Evolutionary conservation across 2,113 vertebrate genomes (phyloP).

Genomic region (Eptesicus fuscus): DNA sequence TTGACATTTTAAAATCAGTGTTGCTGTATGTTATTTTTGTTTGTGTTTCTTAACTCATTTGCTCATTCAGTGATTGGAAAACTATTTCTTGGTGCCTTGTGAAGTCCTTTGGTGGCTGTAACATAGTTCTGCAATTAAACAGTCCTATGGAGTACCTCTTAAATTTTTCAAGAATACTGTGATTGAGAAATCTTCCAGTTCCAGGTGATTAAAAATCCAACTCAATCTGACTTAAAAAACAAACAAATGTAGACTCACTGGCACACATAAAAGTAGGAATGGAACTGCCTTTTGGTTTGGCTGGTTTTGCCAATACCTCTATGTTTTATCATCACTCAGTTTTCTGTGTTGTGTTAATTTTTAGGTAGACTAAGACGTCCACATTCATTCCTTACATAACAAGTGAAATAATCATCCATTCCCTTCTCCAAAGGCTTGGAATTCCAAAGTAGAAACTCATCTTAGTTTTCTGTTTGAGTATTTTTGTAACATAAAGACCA

Average conservation of each 20-base stretch:
- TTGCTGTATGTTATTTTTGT: not conserved
- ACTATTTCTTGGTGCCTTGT: not conserved
- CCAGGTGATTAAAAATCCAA: not conserved
- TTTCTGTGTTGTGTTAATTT: not conserved
- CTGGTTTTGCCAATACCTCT: not conserved
- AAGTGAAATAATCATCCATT: not conserved
- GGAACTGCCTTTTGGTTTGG: not conserved
- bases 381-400: not conserved
- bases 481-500: not conserved
- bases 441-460: not conserved
- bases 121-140: not conserved
- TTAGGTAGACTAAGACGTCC: not conserved
- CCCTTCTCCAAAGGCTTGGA: not conserved
- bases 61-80: not conserved
- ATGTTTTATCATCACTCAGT: not conserved
- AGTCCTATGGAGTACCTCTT: not conserved
- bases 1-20: not conserved
- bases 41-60: not conserved
- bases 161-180: not conserved
- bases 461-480: not conserved
- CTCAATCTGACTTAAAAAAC: not conserved
- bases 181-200: not conserved
- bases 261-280: not conserved
- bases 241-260: not conserved
- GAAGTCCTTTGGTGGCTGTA: accelerated